Conservation (phyloP, 2,113 vertebrate genomes). For the Dolichotis patagonum region DNA sequence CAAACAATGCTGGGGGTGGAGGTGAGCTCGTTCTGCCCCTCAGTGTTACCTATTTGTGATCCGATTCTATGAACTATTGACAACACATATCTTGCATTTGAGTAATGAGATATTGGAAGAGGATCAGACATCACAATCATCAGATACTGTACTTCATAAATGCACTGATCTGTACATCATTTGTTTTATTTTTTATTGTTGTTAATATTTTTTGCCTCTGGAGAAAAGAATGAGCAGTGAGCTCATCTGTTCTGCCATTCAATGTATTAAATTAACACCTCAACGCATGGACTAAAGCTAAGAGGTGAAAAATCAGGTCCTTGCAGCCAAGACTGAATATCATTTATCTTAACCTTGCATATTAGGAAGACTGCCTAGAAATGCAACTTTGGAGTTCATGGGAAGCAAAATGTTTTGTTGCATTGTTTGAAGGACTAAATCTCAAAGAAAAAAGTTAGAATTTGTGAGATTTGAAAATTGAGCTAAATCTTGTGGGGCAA, state of each 20-base stretch:
- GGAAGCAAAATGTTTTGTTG: conserved; percentile 1
- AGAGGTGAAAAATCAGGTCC: conserved; percentile 61
- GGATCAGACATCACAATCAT: not conserved
- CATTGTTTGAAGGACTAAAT: conserved; percentile 1
- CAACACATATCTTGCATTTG: not conserved
- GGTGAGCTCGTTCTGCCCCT: not conserved
- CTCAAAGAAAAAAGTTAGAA: conserved; percentile 16
- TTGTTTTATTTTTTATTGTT: conserved; percentile 45
- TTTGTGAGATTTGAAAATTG: not conserved
- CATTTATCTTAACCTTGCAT: conserved; percentile 52
- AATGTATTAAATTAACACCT: conserved; percentile 67
- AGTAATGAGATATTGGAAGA: conserved; percentile 32
- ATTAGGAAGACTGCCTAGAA: conserved; percentile 49
- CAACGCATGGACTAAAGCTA: not conserved
- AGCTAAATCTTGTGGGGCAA: not conserved
- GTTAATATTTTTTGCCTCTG: conserved; percentile 61
- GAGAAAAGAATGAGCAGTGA: conserved; percentile 47
- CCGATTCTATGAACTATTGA: not conserved
- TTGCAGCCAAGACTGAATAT: conserved; percentile 59
- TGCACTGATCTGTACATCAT: not conserved
- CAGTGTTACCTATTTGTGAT: not conserved
- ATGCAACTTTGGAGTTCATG: conserved; percentile 34
- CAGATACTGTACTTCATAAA: conserved; percentile 12
- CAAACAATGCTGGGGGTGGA: not conserved
- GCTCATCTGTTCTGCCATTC: conserved; percentile 60